Percentiles rank a stretch among this genome's conserved stretches.
Evolutionary conservation across 2,797 vertebrate species (phyloP).

Genomic region (Falco peregrinus): DNA sequence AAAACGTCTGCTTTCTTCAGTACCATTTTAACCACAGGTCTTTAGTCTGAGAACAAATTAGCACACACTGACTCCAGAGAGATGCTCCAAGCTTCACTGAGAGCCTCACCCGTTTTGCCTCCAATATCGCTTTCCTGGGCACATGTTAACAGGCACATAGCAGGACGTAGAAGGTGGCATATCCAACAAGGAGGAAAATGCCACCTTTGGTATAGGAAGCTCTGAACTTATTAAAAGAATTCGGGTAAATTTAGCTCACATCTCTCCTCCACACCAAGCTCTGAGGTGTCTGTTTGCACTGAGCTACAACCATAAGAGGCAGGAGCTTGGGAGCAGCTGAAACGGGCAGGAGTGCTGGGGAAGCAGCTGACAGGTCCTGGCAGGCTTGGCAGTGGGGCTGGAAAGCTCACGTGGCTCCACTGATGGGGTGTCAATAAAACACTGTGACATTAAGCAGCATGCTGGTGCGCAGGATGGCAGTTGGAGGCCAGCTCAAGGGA

Average conservation of each 20-base stretch:
- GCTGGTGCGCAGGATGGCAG: background rate
- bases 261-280: background rate
- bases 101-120: background rate
- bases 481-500: background rate
- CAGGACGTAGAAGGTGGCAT: background rate
- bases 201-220: background rate
- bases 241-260: background rate
- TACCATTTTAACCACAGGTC: background rate
- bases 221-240: background rate
- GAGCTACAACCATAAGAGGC: background rate
- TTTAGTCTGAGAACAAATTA: background rate
- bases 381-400: background rate
- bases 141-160: background rate
- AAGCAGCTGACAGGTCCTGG: background rate
- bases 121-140: background rate
- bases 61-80: background rate
- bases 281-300: background rate
- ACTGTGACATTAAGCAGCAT: background rate
- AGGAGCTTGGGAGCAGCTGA: background rate
- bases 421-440: background rate
- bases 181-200: background rate
- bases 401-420: rapidly evolving
- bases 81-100: background rate
- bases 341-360: background rate
- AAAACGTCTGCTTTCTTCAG: background rate